Evolutionary conservation across 2,797 vertebrate genomes (phyloP), one percentile per base, ranked within the genome.

Genomic region (Microchirus variegatus): DNA sequence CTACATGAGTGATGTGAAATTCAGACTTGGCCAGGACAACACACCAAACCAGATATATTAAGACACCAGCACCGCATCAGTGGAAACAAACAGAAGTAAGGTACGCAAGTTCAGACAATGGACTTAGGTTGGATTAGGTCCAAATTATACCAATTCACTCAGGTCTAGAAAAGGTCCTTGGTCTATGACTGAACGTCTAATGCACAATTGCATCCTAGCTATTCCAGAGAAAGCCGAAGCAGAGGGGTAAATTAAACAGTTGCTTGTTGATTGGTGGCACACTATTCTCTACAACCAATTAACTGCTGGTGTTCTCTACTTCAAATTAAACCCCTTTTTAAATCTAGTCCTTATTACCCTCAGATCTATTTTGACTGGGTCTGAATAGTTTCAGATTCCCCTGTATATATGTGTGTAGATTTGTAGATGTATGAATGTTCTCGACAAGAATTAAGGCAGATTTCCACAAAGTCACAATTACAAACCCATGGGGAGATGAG

Each of bases 331-430:
- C 5, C 35, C 3, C 37, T 54, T 54, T 70, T 50, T 12, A 7
- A 49, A 67, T 57, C 37, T 14, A 16, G 36, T 52, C 49, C 17
- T 15, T 40, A 61, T 70, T 52, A 65, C 67, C 48, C 10, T 26
- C 15, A n/a, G 37, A 44, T 45, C 18, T 15, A 10, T 44, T 55
- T 69, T 31, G 36, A 57, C 26, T 37, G 16, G 0, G n/a, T 18
- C 18, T 41, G 1, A n/a, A n/a, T n/a, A n/a, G n/a, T n/a, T n/a
- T n/a, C n/a, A n/a, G n/a, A n/a, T n/a, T n/a, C n/a, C n/a, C n/a
- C n/a, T n/a, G n/a, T n/a, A n/a, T n/a, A n/a, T n/a, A n/a, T n/a
- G n/a, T n/a, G n/a, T n/a, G n/a, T n/a, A n/a, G n/a, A n/a, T n/a
- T n/a, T n/a, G n/a, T n/a, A n/a, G n/a, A n/a, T n/a, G n/a, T n/a